Evolutionary conservation across 2,888 invertebrate species (phyloP).

Genomic region (Carterocephalus palaemon): DNA sequence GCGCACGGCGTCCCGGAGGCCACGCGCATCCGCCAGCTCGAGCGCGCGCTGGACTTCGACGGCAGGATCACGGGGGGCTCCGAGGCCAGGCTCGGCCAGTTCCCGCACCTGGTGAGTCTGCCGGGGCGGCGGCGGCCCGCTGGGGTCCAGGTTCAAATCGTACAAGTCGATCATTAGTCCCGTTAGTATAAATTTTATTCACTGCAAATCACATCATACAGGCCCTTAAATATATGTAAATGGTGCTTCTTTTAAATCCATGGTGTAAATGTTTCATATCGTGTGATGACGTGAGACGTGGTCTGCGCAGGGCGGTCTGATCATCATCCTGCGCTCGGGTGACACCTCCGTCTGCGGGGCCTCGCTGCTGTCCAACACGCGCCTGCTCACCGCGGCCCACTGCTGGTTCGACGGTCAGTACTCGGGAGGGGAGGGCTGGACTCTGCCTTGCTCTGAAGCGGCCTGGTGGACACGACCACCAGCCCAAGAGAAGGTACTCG

Average conservation of each 20-base stretch:
- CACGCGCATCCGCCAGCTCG: slow-evolving; percentile 35
- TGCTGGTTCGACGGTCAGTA: slow-evolving; percentile 39
- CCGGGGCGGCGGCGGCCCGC: slow-evolving; percentile 2
- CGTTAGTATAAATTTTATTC: too few relatives aligned
- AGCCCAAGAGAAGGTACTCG: too few relatives aligned
- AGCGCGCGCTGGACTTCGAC: slow-evolving; percentile 36
- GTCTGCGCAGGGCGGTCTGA: slow-evolving; percentile 40
- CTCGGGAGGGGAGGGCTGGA: too few relatives aligned
- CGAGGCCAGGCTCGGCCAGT: slow-evolving; percentile 30
- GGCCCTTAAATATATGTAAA: too few relatives aligned
- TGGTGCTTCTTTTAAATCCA: too few relatives aligned
- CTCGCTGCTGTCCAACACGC: slow-evolving; percentile 37
- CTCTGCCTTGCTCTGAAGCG: too few relatives aligned
- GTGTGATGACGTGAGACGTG: too few relatives aligned
- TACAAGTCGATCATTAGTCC: too few relatives aligned
- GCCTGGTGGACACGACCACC: too few relatives aligned
- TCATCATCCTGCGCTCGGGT: slow-evolving; percentile 35
- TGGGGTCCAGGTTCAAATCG: slow-evolving; percentile 35
- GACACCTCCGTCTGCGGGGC: slow-evolving; percentile 41
- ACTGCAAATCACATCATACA: too few relatives aligned
- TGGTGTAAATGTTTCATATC: too few relatives aligned
- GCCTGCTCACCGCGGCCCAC: slow-evolving; percentile 41
- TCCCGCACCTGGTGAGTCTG: slow-evolving; percentile 36
- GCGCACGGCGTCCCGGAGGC: slow-evolving; percentile 42
- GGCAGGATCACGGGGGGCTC: slow-evolving; percentile 43